Percentiles rank a stretch among this genome's conserved stretches.
Conservation (phyloP, 2,113 vertebrate species). For the Micronisus gabar region DNA sequence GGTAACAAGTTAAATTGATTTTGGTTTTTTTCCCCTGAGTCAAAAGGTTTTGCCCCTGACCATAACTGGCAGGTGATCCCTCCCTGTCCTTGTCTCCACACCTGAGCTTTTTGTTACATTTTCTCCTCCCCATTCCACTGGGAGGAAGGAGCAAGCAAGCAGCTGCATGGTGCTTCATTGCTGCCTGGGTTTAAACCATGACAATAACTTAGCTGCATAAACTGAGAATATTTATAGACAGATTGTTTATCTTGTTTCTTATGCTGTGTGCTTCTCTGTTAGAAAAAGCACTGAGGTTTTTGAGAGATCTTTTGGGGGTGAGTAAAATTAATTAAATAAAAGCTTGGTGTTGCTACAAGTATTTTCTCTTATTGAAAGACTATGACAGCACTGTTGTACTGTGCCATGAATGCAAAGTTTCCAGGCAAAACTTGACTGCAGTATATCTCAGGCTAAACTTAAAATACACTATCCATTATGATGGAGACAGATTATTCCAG, state of each 20-base stretch:
- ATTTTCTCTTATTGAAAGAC: background rate
- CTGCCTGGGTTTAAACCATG: too few relatives aligned
- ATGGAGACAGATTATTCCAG: background rate
- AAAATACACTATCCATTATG: background rate
- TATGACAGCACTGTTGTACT: too few relatives aligned
- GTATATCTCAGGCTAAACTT: background rate
- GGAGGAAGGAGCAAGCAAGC: too few relatives aligned
- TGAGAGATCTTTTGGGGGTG: background rate
- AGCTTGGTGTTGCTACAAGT: background rate
- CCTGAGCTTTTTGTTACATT: too few relatives aligned
- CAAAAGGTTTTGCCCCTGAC: too few relatives aligned
- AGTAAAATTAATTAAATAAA: background rate
- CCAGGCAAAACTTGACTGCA: background rate
- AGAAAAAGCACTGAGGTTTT: background rate
- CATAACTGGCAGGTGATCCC: too few relatives aligned
- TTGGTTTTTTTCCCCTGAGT: too few relatives aligned
- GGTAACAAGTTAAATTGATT: too few relatives aligned
- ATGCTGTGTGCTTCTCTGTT: background rate
- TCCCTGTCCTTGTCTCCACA: too few relatives aligned
- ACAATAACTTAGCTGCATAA: background rate
- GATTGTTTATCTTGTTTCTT: background rate
- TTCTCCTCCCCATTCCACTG: too few relatives aligned
- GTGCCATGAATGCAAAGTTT: background rate
- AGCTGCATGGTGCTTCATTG: too few relatives aligned
- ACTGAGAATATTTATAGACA: background rate